Evolutionary conservation across 2,113 vertebrate species (phyloP).

Genomic region (Oreochromis spilurus): DNA sequence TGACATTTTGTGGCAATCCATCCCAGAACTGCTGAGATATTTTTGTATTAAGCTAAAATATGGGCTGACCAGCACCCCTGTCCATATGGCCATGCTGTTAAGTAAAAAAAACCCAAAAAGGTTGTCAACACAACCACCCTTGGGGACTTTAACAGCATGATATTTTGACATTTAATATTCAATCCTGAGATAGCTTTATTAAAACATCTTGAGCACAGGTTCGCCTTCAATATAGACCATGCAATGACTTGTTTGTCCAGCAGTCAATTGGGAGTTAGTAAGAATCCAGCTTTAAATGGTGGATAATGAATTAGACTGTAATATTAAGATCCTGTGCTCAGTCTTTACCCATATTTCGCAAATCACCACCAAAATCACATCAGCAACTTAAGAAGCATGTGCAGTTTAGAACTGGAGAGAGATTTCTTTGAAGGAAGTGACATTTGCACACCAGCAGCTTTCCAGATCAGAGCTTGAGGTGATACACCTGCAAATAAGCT

Average conservation of each 20-base stretch:
- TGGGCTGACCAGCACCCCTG: not conserved
- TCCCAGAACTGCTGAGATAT: not conserved
- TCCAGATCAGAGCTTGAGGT: not conserved
- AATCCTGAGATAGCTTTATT: not conserved
- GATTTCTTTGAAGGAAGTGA: not conserved
- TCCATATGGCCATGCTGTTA: not conserved
- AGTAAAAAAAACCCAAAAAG: not conserved
- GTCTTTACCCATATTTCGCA: not conserved
- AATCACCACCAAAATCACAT: not conserved
- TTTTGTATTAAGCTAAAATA: not conserved
- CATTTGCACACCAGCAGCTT: not conserved
- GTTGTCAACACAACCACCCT: not conserved
- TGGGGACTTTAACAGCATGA: not conserved
- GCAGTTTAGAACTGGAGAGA: not conserved
- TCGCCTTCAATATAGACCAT: not conserved
- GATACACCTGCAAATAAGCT: conserved; percentile 21
- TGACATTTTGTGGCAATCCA: not conserved
- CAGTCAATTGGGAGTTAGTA: not conserved
- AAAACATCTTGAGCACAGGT: not conserved
- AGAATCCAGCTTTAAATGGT: not conserved
- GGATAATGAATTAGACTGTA: not conserved
- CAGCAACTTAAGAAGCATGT: not conserved
- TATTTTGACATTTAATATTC: not conserved
- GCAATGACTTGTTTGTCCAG: not conserved
- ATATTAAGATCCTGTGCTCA: not conserved